Base-by-base conservation (phyloP, 2,113 vertebrate species). In the Colistium nudipinnis region DNA sequence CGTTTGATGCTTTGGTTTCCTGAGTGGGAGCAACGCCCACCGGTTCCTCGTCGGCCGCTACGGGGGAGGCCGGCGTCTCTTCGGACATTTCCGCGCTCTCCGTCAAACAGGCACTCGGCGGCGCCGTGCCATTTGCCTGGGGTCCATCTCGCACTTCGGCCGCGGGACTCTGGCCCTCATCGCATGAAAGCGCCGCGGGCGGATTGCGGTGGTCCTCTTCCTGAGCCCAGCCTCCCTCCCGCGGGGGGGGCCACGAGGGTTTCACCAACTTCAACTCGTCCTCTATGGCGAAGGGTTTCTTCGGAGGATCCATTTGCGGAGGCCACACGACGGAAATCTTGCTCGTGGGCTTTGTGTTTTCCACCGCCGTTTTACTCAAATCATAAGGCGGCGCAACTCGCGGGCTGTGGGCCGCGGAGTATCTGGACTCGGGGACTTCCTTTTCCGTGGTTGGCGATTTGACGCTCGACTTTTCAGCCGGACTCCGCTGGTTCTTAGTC, bases 321-420 rank as follows among this genome's bases (percentile, higher is more conserved):
- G 98, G 98, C 98, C 97, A 99, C n/a, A 87, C 92, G 24, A 97
- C 91, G 30, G 92, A 94, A 81, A 98, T 93, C 88, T 98, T 99
- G 66, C 92, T 93, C 3, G 89, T 44, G 19, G 80, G 71, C 83
- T 91, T 96, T 88, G 91, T 95, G 67, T 82, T 78, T 70, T 90
- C 89, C 20, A 88, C 92, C 31, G 70, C 77, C 62, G 82, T 70
- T 80, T 71, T 84, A 63, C 70, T 79, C 30, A 2, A 25, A 44
- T 80, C 22, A 7, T 36, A 65, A 28, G 85, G 57, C 38, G 83
- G 62, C 51, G 57, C 49, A 24, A 13, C 47, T 36, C 62, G 45
- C n/a, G 84, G 27, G 14, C 64, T 82, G 56, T 70, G 57, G 65
- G 56, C 16, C 9, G 65, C 12, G 33, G 74, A 22, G 57, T 14